These are phyloP conservation scores for Ceratina calcarata DNA, from an alignment of 1,140 invertebrate genomes.

Conservation along the genomic window DNA sequence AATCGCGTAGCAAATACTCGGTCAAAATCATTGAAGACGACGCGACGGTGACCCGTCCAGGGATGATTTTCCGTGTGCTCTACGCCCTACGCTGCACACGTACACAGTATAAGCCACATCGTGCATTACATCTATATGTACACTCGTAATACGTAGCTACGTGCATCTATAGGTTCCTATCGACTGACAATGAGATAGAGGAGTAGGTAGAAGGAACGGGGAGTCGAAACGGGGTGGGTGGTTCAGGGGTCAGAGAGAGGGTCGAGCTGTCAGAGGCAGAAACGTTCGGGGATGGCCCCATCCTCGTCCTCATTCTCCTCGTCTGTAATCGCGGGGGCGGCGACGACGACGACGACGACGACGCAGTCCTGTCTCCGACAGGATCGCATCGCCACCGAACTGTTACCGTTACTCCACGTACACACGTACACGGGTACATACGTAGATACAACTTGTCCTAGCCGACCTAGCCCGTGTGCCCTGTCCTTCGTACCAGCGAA, in stretches of 20 bases:
- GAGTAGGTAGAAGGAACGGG: conserved; percentile 7
- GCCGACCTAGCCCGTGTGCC: conserved; percentile 56
- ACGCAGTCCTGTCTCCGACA: conserved; percentile 79
- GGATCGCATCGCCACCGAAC: conserved; percentile 78
- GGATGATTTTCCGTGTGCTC: too few species aligned
- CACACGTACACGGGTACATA: conserved; percentile 50
- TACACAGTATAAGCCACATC: too few species aligned
- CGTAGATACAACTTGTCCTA: conserved; percentile 35
- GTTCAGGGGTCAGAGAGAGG: conserved; percentile 51
- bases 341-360: conserved; percentile 73
- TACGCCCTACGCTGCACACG: too few species aligned
- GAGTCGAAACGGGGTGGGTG: conserved; percentile 35
- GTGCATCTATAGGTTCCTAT: neutral
- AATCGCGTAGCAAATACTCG: neutral
- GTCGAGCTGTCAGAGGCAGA: conserved; percentile 79
- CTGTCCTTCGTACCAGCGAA: conserved; percentile 53
- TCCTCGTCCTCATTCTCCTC: conserved; percentile 75
- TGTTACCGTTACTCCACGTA: conserved; percentile 69
- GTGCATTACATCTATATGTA: too few species aligned
- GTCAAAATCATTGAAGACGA: too few species aligned
- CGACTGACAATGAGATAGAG: conserved; percentile 51
- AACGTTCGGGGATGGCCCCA: conserved; percentile 77
- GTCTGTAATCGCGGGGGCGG: conserved; percentile 81
- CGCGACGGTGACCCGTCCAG: too few species aligned
- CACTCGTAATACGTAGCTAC: too few species aligned